A percentile compares a stretch with the other conserved stretches of the same genome.
Conservation (phyloP, 2,888 invertebrate genomes). For the Agrenia bidenticulata region DNA sequence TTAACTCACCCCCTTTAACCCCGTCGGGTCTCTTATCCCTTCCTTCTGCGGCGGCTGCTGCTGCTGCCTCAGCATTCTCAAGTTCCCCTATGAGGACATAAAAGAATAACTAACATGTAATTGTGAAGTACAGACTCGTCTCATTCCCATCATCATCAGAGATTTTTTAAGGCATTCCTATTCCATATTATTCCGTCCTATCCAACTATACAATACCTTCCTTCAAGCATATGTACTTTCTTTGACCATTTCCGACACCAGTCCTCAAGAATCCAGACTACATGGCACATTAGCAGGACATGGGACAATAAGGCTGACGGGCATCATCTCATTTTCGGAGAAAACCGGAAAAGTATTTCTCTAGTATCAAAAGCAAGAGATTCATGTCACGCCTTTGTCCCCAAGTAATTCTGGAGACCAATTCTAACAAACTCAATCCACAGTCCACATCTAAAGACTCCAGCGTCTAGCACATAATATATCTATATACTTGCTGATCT, state of each 20-base stretch:
- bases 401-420: too few species aligned
- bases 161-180: too few species aligned
- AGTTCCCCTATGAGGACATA: slow-evolving; percentile 49
- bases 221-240: too few species aligned
- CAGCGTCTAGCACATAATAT: too few species aligned
- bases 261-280: too few species aligned
- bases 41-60: slow-evolving; percentile 33
- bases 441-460: background rate
- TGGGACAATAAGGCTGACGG: slow-evolving; percentile 7
- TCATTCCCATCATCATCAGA: background rate
- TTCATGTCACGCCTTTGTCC: slow-evolving; percentile 19
- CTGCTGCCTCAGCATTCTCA: slow-evolving; percentile 44
- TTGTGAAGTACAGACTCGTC: slow-evolving; percentile 3
- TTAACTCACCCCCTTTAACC: slow-evolving; percentile 30
- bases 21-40: slow-evolving; percentile 30
- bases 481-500: slow-evolving; percentile 24
- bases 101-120: background rate
- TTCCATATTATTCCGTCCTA: too few species aligned
- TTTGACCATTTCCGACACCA: too few species aligned
- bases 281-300: background rate
- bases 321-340: slow-evolving; percentile 13
- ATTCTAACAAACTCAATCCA: background rate
- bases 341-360: slow-evolving; percentile 11
- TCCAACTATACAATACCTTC: too few species aligned
- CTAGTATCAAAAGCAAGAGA: slow-evolving; percentile 12